Percentiles rank a stretch among this genome's conserved stretches.
These are phyloP conservation scores for Ichneumoninae sp. DNA, from an alignment of 2,888 invertebrate species.

Conservation along the genomic window DNA sequence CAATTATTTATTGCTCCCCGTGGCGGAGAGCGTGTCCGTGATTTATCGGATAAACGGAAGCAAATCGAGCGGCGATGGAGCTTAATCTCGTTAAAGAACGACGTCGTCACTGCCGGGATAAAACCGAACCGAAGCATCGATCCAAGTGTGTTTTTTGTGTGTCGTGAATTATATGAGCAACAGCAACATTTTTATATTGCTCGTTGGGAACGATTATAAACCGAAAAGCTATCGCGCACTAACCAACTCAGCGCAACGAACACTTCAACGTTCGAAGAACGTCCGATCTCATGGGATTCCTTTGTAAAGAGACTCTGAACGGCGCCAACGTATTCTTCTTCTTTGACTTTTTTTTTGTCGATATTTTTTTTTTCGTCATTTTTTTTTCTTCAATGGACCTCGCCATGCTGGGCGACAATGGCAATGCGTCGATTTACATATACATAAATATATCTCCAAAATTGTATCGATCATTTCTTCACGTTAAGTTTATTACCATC, in stretches of 20 bases:
- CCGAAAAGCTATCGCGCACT: slow-evolving; percentile 20
- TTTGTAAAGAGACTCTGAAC: slow-evolving; percentile 1
- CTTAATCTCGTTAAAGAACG: slow-evolving; percentile 49
- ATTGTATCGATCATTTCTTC: slow-evolving; percentile 52
- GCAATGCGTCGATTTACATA: slow-evolving; percentile 45
- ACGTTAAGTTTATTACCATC: slow-evolving; percentile 41
- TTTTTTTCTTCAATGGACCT: slow-evolving; percentile 41
- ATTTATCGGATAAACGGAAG: slow-evolving; percentile 42
- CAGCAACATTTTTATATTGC: slow-evolving; percentile 8
- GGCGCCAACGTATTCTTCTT: slow-evolving; percentile 30
- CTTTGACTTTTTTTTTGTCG: slow-evolving; percentile 1
- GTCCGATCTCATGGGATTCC: not conserved
- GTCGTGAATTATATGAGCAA: slow-evolving; percentile 38
- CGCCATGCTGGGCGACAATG: slow-evolving; percentile 46
- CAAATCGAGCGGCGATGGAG: slow-evolving; percentile 33
- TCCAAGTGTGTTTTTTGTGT: slow-evolving; percentile 56
- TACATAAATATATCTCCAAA: slow-evolving; percentile 6
- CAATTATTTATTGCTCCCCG: slow-evolving; percentile 53
- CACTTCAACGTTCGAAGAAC: slow-evolving; percentile 10
- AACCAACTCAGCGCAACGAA: slow-evolving; percentile 2
- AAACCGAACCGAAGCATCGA: slow-evolving; percentile 38
- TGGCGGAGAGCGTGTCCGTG: slow-evolving; percentile 27
- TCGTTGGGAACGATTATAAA: slow-evolving; percentile 28
- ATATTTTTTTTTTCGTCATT: slow-evolving; percentile 35
- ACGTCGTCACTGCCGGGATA: slow-evolving; percentile 35